Conservation (phyloP, 2,113 vertebrate species). For the Bostrychus sinensis region DNA sequence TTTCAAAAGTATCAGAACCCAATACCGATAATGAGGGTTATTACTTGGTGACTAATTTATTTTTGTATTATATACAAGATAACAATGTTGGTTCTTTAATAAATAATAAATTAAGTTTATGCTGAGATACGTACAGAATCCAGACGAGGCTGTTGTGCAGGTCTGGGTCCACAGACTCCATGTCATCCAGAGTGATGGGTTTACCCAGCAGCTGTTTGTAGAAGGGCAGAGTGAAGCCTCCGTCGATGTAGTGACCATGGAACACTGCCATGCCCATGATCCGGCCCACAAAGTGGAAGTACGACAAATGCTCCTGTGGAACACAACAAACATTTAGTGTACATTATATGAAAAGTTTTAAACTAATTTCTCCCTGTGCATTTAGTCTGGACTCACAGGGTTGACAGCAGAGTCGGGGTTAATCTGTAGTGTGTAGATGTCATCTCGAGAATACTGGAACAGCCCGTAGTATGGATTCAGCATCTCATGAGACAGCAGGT, state of each 20-base stretch:
- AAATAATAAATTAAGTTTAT: too few relatives aligned
- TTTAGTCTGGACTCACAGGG: constrained; percentile 81
- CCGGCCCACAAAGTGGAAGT: constrained; percentile 97
- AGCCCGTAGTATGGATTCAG: constrained; percentile 99
- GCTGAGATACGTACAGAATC: constrained; percentile 91
- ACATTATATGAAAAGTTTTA: too few relatives aligned
- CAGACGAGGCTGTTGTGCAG: constrained; percentile 99
- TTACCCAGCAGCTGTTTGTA: constrained; percentile 98
- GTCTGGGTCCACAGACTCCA: constrained; percentile 98
- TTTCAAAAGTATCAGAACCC: too few relatives aligned
- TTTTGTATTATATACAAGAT: too few relatives aligned
- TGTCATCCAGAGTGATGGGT: constrained; percentile 97
- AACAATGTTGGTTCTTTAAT: too few relatives aligned
- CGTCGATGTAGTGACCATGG: constrained; percentile 98
- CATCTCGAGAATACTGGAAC: constrained; percentile 98
- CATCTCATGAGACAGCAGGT: constrained; percentile 98
- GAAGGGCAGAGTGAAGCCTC: constrained; percentile 96
- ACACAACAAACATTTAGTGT: constrained; percentile 7
- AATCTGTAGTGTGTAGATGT: constrained; percentile 98
- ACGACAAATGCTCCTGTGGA: constrained; percentile 95
- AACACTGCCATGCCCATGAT: constrained; percentile 99
- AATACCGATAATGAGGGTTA: too few relatives aligned
- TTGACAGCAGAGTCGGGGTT: constrained; percentile 98
- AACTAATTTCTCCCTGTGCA: too few relatives aligned
- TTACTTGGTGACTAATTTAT: too few relatives aligned